phyloP scores from a whole-genome alignment of 2,797 vertebrate genomes.

The Chelmon rostratus region DNA sequence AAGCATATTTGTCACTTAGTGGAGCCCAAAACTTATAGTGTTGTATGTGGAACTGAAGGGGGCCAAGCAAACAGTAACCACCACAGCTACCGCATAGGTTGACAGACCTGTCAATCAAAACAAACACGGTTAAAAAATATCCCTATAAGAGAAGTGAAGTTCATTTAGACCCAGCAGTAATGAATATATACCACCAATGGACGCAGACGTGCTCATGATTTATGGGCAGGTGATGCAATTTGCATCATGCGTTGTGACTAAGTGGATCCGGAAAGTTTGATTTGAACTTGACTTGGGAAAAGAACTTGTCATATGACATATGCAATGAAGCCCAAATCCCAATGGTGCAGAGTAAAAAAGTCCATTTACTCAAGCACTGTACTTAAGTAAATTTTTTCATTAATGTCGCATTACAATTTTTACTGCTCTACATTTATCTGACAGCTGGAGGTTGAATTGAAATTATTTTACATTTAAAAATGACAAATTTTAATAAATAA shows the following conservation, averaged over 20 bases:
- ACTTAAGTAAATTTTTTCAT: no score
- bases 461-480: no score
- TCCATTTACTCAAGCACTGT: no score
- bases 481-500: no score
- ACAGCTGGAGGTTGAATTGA: no score
- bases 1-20: no score
- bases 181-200: background rate
- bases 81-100: background rate
- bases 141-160: background rate
- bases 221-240: no score
- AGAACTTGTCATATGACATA: no score
- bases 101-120: background rate
- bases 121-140: background rate
- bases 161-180: background rate
- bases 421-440: no score
- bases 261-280: background rate
- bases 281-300: background rate
- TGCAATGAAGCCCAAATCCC: no score
- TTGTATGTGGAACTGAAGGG: background rate
- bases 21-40: background rate
- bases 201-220: background rate
- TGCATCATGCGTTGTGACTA: background rate
- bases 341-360: no score
- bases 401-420: no score
- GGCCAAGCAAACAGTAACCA: background rate